Evolutionary conservation across 2,113 vertebrate species (phyloP), one percentile per base, ranked within the genome.

Genomic region (Phrynosoma platyrhinos): DNA sequence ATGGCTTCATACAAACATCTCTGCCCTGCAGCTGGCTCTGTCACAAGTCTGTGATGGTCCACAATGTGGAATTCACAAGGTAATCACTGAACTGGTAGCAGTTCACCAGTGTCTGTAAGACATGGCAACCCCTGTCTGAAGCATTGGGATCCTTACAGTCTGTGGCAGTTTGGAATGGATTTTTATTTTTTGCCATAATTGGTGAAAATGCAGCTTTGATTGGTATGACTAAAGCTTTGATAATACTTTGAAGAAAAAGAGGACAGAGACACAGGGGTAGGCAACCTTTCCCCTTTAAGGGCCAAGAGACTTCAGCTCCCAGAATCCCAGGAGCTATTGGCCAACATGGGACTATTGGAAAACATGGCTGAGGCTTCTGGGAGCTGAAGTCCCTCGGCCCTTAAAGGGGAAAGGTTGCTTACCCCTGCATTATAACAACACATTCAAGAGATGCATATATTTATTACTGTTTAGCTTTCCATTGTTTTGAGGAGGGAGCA

Each of bases 1-100:
- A 84, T 84, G 82, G 82, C 69, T 84, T 74, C 30, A 20, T 72
- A 32, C 30, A 52, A 23, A 74, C 9, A 20, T 2, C 16, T 53
- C 82, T 84, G 47, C 68, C 82, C 42, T 55, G 30, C 21, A 68
- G 82, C 82, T 32, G 47, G 47, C 69, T 72, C 18, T 84, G 82
- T 74, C 47, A 53, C 69, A 13, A 55, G 47, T 74, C 82, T 55
- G 30, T 42, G 64, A 66, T 58, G 36, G 32, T 82, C 64, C 36
- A 66, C 36, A 82, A 36, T 55, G 52, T 23, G n/a, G 42, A 55
- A 66, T 84, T 36, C 47, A 47, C 68, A 74, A 47, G 68, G 82
- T 74, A 47, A 55, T 32, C 18, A 32, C 42, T 55, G 82, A 84
- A 30, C 42, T 72, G 68, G 68, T 42, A 71, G 66, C 4, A 71